A percentile compares a stretch with the other conserved stretches of the same genome.
Conservation (phyloP, 2,888 invertebrate genomes). For the Philereme vetulata region DNA sequence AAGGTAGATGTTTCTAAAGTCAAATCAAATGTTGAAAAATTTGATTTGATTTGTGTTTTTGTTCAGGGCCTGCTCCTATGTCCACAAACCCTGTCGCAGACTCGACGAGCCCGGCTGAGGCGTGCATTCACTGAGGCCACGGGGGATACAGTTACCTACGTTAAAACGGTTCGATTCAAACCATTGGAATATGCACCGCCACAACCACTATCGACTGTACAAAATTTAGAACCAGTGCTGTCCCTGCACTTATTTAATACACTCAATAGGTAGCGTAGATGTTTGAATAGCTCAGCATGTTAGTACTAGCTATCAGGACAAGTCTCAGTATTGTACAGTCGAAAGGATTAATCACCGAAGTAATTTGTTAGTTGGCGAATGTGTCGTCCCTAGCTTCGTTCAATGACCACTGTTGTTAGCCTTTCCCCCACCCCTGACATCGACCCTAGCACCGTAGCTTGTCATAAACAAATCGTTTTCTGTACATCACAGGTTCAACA, state of each 20-base stretch:
- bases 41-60: constrained; percentile 75
- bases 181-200: constrained; percentile 71
- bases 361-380: constrained; percentile 79
- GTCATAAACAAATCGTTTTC: constrained; percentile 71
- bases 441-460: constrained; percentile 70
- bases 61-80: constrained; percentile 93
- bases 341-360: constrained; percentile 68
- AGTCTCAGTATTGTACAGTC: constrained; percentile 72
- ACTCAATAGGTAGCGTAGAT: constrained; percentile 9
- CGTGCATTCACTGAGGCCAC: constrained; percentile 95
- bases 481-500: constrained; percentile 55
- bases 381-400: constrained; percentile 79
- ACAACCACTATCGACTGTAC: constrained; percentile 71
- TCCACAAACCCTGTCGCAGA: constrained; percentile 95
- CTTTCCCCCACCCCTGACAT: constrained; percentile 59
- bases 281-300: constrained; percentile 32
- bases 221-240: constrained; percentile 45
- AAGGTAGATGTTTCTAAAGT: constrained; percentile 44
- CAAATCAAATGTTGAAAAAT: constrained; percentile 60
- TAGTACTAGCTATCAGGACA: constrained; percentile 28
- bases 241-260: neutral
- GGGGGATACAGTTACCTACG: constrained; percentile 93
- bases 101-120: constrained; percentile 92
- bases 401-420: constrained; percentile 66
- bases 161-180: constrained; percentile 90